Base-by-base conservation (phyloP, 2,888 invertebrate genomes). In the Adelognathus sp. region DNA sequence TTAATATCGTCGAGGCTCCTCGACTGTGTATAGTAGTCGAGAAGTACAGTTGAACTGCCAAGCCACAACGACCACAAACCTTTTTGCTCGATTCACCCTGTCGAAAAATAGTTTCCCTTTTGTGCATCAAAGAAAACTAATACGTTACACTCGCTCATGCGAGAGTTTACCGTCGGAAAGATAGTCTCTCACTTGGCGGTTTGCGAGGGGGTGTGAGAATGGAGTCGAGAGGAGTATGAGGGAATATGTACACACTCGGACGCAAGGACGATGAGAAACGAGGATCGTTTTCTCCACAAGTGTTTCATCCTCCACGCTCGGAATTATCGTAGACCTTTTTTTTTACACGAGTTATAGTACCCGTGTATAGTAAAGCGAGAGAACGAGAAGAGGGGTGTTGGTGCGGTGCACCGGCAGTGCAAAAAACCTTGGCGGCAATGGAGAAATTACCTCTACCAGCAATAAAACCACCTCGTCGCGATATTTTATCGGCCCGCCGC, bases 241-340 rank as follows among this genome's bases (percentile, higher is more conserved):
- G 33, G 18, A 58, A 36, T 33, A 58, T 36, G 27, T 27, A 27
- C 24, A 21, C 33, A 24, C 29, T 27, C 39, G 27, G 14, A 36
- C 56, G 70, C 75, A 75, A 79, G 78, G 75, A 70, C 74, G 78
- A 79, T 79, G 78, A 75, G 64, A 71, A 79, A 74, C 75, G 74
- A 79, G 78, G 64, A 66, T 75, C 75, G 75, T 79, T 79, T n/a
- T 79, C 64, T 61, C 56, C 39, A 29, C 67, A 58, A 60, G 52
- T 61, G 52, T 60, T 66, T 67, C 77, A 69, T 73, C 75, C 52
- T 58, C 11, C 46, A 21, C n/a, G 64, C 74, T 60, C 29, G 74
- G 58, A 75, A 78, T 78, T 78, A 78, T 64, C 64, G 52, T 66
- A 41, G 50, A n/a, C 41, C 58, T 54, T 69, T 76, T 61, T 72